phyloP scores from a whole-genome alignment of 1,140 invertebrate genomes.

The Heliconius eleuchia region DNA sequence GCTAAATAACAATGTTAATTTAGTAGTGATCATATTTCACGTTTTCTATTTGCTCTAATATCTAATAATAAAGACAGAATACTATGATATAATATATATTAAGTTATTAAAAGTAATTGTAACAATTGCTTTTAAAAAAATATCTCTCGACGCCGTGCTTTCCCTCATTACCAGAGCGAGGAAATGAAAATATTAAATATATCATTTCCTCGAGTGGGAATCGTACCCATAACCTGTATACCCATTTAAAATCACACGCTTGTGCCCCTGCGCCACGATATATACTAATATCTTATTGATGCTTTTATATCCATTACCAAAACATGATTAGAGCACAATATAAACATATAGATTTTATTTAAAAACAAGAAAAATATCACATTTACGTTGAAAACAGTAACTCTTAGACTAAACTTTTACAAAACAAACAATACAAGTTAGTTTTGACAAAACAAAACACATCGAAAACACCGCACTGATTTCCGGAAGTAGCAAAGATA shows the following conservation, averaged over 20 bases:
- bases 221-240: no score
- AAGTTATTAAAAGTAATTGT: no score
- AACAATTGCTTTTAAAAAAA: no score
- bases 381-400: neutral
- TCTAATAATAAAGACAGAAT: neutral
- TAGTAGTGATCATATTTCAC: neutral
- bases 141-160: no score
- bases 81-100: neutral
- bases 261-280: neutral
- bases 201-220: no score
- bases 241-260: no score
- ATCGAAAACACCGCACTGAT: conserved; percentile 23
- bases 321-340: neutral
- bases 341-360: neutral
- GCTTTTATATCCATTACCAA: neutral
- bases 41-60: neutral
- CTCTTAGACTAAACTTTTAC: neutral
- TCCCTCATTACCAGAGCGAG: no score
- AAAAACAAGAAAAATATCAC: neutral
- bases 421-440: conserved; percentile 16
- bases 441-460: conserved; percentile 24
- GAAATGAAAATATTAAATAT: no score
- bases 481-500: conserved; percentile 17
- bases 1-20: conserved; percentile 12
- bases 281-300: neutral